Percentiles rank a stretch among this genome's conserved stretches.
phyloP scores from a whole-genome alignment of 2,113 vertebrate genomes.

The Oreotrochilus melanogaster region DNA sequence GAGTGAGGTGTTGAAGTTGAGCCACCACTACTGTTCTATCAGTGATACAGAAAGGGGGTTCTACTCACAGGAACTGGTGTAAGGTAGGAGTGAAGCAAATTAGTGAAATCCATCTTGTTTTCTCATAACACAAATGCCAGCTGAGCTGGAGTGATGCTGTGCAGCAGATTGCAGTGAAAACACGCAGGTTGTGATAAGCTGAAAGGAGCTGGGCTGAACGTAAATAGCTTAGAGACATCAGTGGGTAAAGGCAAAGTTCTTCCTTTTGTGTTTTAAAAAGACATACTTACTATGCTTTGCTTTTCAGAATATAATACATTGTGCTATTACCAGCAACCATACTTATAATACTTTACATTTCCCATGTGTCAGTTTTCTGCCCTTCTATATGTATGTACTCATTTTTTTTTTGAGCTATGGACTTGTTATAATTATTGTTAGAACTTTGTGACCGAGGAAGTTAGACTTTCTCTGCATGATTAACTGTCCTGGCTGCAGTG shows the following conservation, averaged over 20 bases:
- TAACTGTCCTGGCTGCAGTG: constrained; percentile 34
- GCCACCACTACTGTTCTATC: not conserved
- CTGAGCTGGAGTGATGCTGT: constrained; percentile 47
- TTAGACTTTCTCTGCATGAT: constrained; percentile 35
- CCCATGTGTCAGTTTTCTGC: not conserved
- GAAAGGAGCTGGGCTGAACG: constrained; percentile 36
- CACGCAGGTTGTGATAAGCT: constrained; percentile 47
- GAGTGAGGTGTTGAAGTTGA: not conserved
- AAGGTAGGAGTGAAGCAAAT: not conserved
- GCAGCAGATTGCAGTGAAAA: constrained; percentile 56
- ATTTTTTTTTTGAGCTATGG: not conserved
- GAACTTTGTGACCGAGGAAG: not conserved
- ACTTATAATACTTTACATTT: constrained; percentile 34
- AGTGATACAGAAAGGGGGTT: not conserved
- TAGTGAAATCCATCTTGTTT: constrained; percentile 29
- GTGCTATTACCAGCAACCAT: constrained; percentile 3
- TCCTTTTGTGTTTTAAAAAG: constrained; percentile 23
- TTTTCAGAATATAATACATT: constrained; percentile 5
- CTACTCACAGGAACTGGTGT: not conserved
- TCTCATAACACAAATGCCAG: constrained; percentile 31
- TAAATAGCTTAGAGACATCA: constrained; percentile 50
- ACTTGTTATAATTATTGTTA: not conserved
- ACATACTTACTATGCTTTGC: constrained; percentile 27
- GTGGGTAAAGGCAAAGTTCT: constrained; percentile 18
- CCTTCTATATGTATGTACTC: not conserved